Base-by-base conservation (phyloP, 2,888 invertebrate genomes). In the Gastracanthus pulcherrimus region DNA sequence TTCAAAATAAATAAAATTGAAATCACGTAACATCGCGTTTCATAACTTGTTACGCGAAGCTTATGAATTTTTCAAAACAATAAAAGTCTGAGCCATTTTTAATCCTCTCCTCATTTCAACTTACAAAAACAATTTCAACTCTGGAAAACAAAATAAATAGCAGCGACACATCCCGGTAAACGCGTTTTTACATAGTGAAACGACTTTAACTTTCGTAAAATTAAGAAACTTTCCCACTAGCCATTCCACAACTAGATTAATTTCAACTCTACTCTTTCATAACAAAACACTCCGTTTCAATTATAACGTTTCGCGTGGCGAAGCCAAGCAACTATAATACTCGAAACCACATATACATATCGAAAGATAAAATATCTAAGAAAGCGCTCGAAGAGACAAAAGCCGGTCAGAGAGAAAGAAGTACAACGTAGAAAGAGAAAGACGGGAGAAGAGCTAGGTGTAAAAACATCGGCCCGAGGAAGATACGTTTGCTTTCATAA, bases 401-500 rank as follows among this genome's bases (percentile, higher is more conserved):
- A n/a, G n/a, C n/a, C n/a, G n/a, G n/a, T n/a, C n/a, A n/a, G n/a
- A n/a, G 38, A 19, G 16, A 58, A 62, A 23, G n/a, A 31, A 29
- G 31, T 34, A 55, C 13, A 23, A 48, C 45, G 23, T 6, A 0
- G 38, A 26, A 3, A 19, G 19, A 36, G 48, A 64, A 55, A 58
- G 23, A 62, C 31, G 16, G 2, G 26, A 16, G 45, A 36, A 48
- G 29, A 60, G n/a, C n/a, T n/a, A n/a, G n/a, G n/a, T n/a, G n/a
- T n/a, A 41, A 45, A 72, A 66, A 74, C 19, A 72, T 31, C n/a
- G 23, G 29, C 36, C 62, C 16, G 76, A 55, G 19, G 36, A 23
- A 51, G 80, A 77, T 79, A 64, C 76, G 70, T 80, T 82, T 80
- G 64, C 48, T 82, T 31, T 77, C 69, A 82, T 80, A 82, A 82